Base-by-base conservation (phyloP, 2,888 invertebrate species). In the Lasioglossum morio region DNA sequence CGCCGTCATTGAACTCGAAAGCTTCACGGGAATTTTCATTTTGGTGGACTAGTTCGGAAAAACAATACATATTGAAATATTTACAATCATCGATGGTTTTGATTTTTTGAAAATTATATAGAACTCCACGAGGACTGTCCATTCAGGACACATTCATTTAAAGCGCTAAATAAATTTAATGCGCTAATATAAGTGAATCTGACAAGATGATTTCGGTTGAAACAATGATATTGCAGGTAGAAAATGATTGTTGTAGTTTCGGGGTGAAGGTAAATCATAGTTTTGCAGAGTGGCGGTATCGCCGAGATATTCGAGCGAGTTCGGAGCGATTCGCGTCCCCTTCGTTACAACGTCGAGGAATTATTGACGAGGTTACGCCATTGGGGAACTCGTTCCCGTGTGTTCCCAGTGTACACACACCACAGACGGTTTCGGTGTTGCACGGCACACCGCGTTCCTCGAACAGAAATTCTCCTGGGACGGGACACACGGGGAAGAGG, bases 381-480 rank as follows among this genome's bases (percentile, higher is more conserved):
- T 80, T 89, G 90, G 79, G 79, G 57, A 60, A 27, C 48, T 43
- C 27, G 79, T 70, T 77, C 74, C 84, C 75, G 63, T 84, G 78
- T 86, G 37, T 81, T 79, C 84, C 57, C 46, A 63, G 75, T 73
- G 75, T 74, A 79, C 77, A 84, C 77, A 84, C 79, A 81, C 79
- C 84, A 83, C 73, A 81, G 79, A 57, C 70, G 85, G 85, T 79
- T 60, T 84, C 80, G 86, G 87, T 87, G 84, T 83, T 87, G 87
- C 80, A 77, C 82, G 87, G 89, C 87, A 82, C 88, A 88, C 69
- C 57, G 73, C 86, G 88, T 88, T 87, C 86, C 80, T 81, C 78
- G 87, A 89, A 81, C 84, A 79, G 86, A 23, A 89, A 89, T 91
- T 91, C 94, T 89, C 93, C 77, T 37, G 92, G 91, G 93, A 91